These are phyloP conservation scores for Sebastes dallii DNA, from an alignment of 2,797 vertebrate genomes.

Conservation along the genomic window DNA sequence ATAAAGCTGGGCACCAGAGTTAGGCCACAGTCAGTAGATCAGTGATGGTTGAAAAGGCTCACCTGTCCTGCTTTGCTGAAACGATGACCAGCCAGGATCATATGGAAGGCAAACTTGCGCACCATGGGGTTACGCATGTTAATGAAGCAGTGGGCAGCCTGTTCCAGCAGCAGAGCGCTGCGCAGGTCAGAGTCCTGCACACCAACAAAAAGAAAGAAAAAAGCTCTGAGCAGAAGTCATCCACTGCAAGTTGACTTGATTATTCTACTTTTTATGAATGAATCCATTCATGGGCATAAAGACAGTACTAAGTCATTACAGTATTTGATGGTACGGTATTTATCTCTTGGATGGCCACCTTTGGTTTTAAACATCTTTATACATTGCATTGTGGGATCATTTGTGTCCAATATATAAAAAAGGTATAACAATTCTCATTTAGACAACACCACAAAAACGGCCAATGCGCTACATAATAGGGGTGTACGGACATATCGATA, in stretches of 20 bases:
- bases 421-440: background rate
- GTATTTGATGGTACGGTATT: background rate
- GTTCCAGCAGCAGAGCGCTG: constrained; percentile 94
- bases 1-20: background rate
- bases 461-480: too few species aligned
- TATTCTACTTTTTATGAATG: background rate
- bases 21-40: background rate
- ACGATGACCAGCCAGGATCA: constrained; percentile 97
- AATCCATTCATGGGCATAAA: background rate
- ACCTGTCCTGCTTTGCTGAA: constrained; percentile 99
- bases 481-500: too few species aligned
- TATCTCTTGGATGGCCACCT: background rate
- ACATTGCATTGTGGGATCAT: background rate
- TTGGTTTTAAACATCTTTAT: background rate
- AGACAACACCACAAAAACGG: background rate
- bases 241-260: background rate
- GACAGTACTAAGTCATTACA: background rate
- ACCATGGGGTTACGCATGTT: constrained; percentile 98
- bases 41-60: constrained; percentile 31
- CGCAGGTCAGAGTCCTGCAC: constrained; percentile 93
- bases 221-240: background rate
- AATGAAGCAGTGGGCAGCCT: constrained; percentile 97
- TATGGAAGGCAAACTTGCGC: constrained; percentile 98
- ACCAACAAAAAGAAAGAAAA: background rate
- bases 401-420: background rate